Evolutionary conservation across 2,888 invertebrate species (phyloP), one percentile per base, ranked within the genome.

Genomic region (Acleris holmiana): DNA sequence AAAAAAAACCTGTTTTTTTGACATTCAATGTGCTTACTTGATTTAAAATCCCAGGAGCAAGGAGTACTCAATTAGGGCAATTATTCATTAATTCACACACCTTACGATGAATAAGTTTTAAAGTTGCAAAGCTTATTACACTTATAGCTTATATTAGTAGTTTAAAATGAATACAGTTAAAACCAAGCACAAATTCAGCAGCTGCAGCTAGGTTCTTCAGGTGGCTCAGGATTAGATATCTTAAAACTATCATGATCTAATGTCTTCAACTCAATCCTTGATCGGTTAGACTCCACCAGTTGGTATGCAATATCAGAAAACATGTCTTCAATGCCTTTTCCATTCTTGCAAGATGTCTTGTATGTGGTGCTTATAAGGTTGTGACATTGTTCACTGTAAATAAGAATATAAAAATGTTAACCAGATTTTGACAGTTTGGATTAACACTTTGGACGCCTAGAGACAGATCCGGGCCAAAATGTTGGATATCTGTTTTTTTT

Each of bases 251-350:
- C 95, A 70, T 95, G 94, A 71, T 97, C 96, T 83, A 97, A 93
- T 8, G 95, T 95, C 77, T 97, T 96, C 56, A 97, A 88, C 75
- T 97, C 97, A 85, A 97, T 94, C 75, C 96, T 94, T n/a, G 97
- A 97, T 73, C 97, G 93, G 79, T 97, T 97, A 23, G 96, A 94
- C 74, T 96, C 95, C 1, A 96, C 95, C 67, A 98, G 85, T 73
- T 97, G 97, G 65, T 94, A 93, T 10, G 98, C 97, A 81, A 98
- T 98, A 76, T 98, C 97, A 49, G 94, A 92, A 83, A 98, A 98
- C 98, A 98, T 98, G 83, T 98, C 96, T 69, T 97, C 96, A 21
- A 98, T 93, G 6, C 98, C 98, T 78, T 95, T 95, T 2, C 97
- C 97, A 56, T 95, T 96, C 86, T 96, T 97, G 84, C 98, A 98